Evolutionary conservation across 2,888 invertebrate species (phyloP), one percentile per base, ranked within the genome.

Genomic region (Torymus tubicola): DNA sequence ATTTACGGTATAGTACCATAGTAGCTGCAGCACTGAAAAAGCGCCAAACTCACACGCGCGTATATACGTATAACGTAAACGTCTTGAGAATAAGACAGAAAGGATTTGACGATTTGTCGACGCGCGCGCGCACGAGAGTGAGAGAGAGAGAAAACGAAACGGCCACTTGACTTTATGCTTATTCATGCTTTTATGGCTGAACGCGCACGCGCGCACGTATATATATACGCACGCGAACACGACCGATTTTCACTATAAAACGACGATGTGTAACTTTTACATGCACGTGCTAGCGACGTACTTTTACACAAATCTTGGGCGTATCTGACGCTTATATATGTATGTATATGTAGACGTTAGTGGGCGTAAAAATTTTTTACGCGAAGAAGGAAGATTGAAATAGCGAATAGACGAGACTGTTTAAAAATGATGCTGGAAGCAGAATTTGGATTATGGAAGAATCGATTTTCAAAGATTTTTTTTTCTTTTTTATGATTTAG

Each of bases 1-100:
- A 87, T 86, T 87, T 87, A 87, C 85, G 85, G 81, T 84, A 80
- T 83, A 83, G 85, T 84, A 84, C 18, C 70, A 73, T 73, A 83
- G 83, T 86, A 84, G 84, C 60, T 81, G 81, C 31, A 31, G 52
- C 77, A 78, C 80, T 83, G 78, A 78, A 81, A 69, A 78, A 74
- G 80, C 82, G 83, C 83, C 84, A 84, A 86, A 80, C 83, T 85
- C 82, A 83, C 84, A 2, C 21, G 21, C 21, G 21, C n/a, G n/a
- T n/a, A n/a, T n/a, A n/a, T 21, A 21, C 21, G 21, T 21, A 21
- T 21, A n/a, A n/a, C n/a, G 84, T 83, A 78, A 72, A 72, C 65
- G 64, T 10, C 70, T 42, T 42, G 42, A 42, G 42, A 42, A 42
- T 21, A 21, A 42, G 42, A 42, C 42, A 42, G 50, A 74, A 71